A percentile compares a stretch with the other conserved stretches of the same genome.
Evolutionary conservation across 2,888 invertebrate species (phyloP).

Genomic region (Archips xylosteana): DNA sequence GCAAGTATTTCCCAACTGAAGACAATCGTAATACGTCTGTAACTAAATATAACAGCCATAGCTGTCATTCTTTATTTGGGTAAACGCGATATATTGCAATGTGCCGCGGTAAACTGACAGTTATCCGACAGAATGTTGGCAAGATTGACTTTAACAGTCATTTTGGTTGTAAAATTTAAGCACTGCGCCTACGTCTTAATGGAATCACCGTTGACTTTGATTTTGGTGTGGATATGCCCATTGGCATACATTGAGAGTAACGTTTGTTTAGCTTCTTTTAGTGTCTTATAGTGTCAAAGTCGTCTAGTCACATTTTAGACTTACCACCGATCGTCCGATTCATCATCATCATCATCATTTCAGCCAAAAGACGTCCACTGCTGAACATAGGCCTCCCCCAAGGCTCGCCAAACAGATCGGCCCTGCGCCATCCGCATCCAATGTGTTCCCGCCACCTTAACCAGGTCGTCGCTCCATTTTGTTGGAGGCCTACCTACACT

Average conservation of each 20-base stretch:
- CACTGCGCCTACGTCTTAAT: conserved; percentile 56
- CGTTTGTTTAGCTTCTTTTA: background rate
- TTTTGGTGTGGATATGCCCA: conserved; percentile 3
- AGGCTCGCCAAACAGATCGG: no score
- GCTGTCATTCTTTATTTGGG: conserved; percentile 40
- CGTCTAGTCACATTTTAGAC: no score
- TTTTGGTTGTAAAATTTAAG: conserved; percentile 64
- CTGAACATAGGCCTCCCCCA: no score
- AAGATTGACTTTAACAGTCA: conserved; percentile 44
- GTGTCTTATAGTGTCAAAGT: no score
- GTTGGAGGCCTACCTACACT: no score
- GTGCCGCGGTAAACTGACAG: conserved; percentile 25
- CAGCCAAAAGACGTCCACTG: no score
- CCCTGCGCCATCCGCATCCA: no score
- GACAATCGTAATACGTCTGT: conserved; percentile 29
- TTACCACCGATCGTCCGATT: no score
- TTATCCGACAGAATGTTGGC: conserved; percentile 42
- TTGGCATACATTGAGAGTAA: conserved; percentile 3
- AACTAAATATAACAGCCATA: conserved; percentile 34
- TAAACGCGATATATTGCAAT: conserved; percentile 41
- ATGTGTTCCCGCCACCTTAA: no score
- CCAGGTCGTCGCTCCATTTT: no score
- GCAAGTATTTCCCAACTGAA: conserved; percentile 22
- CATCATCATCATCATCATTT: no score
- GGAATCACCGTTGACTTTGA: background rate